Conservation (phyloP, 2,113 vertebrate species). For the Anguilla rostrata region DNA sequence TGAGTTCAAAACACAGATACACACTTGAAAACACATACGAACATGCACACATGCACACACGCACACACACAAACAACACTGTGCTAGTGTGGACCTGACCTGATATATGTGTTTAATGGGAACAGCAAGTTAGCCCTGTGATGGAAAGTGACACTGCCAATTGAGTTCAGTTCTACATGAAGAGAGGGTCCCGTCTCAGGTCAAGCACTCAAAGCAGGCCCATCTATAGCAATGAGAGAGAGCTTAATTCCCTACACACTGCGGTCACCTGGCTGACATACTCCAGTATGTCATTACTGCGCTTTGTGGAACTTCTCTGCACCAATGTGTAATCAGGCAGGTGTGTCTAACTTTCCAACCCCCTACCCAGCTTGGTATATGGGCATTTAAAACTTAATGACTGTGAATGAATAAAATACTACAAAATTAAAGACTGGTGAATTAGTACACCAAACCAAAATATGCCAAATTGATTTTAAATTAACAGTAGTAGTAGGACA, state of each 20-base stretch:
- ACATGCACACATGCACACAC: neutral
- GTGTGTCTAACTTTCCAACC: too few species aligned
- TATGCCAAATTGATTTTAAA: neutral
- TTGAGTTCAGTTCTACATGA: slow-evolving; percentile 10
- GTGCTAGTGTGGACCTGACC: neutral
- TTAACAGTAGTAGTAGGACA: neutral
- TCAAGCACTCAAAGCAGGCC: neutral
- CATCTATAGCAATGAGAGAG: slow-evolving; percentile 20
- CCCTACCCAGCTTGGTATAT: too few species aligned
- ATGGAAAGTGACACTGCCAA: neutral
- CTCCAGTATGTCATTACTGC: neutral
- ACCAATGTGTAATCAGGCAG: slow-evolving; percentile 5
- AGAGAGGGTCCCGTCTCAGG: neutral
- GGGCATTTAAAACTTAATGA: neutral
- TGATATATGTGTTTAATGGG: slow-evolving; percentile 5
- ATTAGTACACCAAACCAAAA: neutral
- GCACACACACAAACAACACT: neutral
- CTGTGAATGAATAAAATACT: neutral
- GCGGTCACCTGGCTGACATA: neutral
- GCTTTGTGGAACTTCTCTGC: neutral
- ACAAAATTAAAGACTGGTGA: neutral
- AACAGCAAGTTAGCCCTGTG: neutral
- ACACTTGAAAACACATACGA: neutral
- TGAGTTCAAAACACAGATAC: neutral
- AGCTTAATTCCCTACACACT: neutral